Percentiles rank a stretch among this genome's conserved stretches.
Evolutionary conservation across 1,140 invertebrate species (phyloP).

Genomic region (Meloidogyne hapla): DNA sequence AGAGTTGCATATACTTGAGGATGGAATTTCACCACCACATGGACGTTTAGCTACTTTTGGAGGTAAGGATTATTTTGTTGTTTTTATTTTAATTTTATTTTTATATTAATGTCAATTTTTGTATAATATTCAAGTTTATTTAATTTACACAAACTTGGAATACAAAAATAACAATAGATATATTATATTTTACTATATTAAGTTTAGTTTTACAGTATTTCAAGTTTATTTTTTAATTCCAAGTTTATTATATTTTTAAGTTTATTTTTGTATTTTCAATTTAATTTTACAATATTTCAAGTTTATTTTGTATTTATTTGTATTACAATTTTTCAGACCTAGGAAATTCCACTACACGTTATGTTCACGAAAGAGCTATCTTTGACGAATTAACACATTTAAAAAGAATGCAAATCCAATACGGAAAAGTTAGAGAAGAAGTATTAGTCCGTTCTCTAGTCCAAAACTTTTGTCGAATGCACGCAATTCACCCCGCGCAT

Average conservation of each 20-base stretch:
- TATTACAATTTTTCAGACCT: background rate
- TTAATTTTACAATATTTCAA: too few species aligned
- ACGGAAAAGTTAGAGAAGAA: slow-evolving; percentile 81
- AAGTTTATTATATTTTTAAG: too few species aligned
- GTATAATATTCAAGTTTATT: too few species aligned
- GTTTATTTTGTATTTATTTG: too few species aligned
- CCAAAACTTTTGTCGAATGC: slow-evolving; percentile 78
- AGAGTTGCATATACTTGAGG: slow-evolving; percentile 32
- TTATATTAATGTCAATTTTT: background rate
- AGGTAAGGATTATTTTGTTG: background rate
- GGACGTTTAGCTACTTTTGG: background rate
- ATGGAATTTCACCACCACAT: slow-evolving; percentile 7
- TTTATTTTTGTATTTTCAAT: too few species aligned
- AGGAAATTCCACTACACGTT: slow-evolving; percentile 28
- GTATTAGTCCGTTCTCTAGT: slow-evolving; percentile 80
- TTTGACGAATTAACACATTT: slow-evolving; percentile 89
- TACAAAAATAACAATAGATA: too few species aligned
- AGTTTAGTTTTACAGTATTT: too few species aligned
- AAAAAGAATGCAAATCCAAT: slow-evolving; percentile 85
- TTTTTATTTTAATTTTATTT: background rate
- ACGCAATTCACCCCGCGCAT: slow-evolving; percentile 73
- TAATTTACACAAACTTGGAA: too few species aligned
- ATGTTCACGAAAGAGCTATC: slow-evolving; percentile 76
- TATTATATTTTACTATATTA: too few species aligned
- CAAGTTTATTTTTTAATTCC: too few species aligned